A percentile compares a stretch with the other conserved stretches of the same genome.
Conservation (phyloP, 1,140 invertebrate species). For the Aphelenchoides fujianensis region DNA sequence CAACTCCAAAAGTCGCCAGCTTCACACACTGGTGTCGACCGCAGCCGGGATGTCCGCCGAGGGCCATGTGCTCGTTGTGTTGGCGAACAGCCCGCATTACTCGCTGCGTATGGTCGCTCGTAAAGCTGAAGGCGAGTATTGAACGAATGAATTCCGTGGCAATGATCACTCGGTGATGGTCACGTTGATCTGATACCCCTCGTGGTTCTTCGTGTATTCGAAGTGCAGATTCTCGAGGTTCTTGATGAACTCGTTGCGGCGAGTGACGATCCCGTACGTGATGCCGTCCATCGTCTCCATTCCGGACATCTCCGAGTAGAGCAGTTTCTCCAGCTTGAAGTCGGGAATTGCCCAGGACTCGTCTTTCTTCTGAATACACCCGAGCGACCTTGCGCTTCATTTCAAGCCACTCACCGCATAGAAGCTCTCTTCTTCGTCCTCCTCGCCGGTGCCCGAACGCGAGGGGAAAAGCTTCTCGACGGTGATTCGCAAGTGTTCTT, state of each 20-base stretch:
- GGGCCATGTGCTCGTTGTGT: constrained; percentile 33
- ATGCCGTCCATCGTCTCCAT: constrained; percentile 37
- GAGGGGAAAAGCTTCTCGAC: constrained; percentile 36
- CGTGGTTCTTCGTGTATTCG: constrained; percentile 37
- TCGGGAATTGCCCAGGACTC: not conserved
- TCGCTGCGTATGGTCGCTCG: constrained; percentile 30
- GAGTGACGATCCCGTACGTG: constrained; percentile 19
- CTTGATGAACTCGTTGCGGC: constrained; percentile 28
- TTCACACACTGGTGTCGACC: constrained; percentile 40
- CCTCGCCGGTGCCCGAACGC: not conserved
- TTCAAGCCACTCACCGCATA: constrained; percentile 16
- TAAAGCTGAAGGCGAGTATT: constrained; percentile 23
- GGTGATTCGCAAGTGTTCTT: constrained; percentile 27
- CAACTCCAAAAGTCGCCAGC: constrained; percentile 34
- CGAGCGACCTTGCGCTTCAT: not conserved
- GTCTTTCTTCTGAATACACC: constrained; percentile 30
- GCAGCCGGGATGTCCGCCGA: constrained; percentile 27
- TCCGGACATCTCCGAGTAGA: constrained; percentile 36
- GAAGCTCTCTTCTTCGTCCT: constrained; percentile 29
- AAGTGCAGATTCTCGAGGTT: constrained; percentile 40
- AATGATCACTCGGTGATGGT: constrained; percentile 26
- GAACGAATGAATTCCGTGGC: not conserved
- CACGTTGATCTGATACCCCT: constrained; percentile 35
- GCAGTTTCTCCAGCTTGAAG: constrained; percentile 30
- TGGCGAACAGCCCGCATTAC: constrained; percentile 37